These are phyloP conservation scores for Sarcophaga rosellei DNA, from an alignment of 2,888 invertebrate species.

Conservation along the genomic window DNA sequence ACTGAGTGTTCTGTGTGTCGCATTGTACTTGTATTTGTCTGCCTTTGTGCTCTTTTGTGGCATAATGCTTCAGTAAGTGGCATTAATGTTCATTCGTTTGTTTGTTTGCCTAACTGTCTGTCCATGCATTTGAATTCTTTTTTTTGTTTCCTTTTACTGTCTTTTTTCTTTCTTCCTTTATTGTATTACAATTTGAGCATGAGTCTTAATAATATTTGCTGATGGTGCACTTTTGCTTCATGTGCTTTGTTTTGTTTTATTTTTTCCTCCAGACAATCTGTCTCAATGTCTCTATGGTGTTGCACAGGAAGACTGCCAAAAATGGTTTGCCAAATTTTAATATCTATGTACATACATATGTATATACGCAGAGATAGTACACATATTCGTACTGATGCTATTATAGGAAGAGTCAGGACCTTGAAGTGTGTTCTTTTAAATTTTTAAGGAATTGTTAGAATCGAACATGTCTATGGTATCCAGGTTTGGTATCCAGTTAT, in stretches of 20 bases:
- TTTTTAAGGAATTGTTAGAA: no score
- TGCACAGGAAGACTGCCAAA: conserved; percentile 44
- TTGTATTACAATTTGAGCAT: conserved; percentile 19
- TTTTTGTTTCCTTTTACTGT: conserved; percentile 33
- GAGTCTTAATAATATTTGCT: conserved; percentile 64
- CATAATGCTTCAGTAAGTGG: conserved; percentile 78
- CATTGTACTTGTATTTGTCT: conserved; percentile 51
- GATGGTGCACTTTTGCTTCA: conserved; percentile 52
- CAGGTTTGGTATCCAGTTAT: no score
- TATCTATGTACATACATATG: neutral
- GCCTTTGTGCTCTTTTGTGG: conserved; percentile 74
- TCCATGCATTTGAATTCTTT: conserved; percentile 47
- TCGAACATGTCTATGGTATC: no score
- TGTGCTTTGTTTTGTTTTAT: conserved; percentile 2
- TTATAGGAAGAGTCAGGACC: no score
- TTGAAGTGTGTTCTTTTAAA: no score
- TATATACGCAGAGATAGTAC: neutral
- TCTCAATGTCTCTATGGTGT: conserved; percentile 29
- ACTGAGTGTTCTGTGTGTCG: conserved; percentile 2
- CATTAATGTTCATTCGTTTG: conserved; percentile 72
- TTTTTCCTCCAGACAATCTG: conserved; percentile 28
- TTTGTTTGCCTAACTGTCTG: conserved; percentile 72
- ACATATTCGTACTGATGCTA: neutral
- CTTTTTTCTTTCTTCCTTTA: neutral
- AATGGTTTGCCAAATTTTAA: conserved; percentile 33